Percentiles rank a stretch among this genome's conserved stretches.
Conservation (phyloP, 2,113 vertebrate species). For the Labeo rohita region DNA sequence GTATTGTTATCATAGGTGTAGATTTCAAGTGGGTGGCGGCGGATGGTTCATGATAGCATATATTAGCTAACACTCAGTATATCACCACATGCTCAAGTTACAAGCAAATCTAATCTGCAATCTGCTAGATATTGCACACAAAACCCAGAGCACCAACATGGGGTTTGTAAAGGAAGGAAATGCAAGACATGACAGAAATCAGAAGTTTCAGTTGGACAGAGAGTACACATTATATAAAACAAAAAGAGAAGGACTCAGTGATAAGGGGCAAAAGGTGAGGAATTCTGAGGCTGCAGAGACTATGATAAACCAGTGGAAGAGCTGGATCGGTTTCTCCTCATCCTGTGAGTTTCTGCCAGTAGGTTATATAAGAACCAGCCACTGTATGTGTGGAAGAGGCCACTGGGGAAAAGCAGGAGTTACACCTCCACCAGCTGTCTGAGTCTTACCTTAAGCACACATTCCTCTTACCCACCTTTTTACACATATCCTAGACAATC, state of each 20-base stretch:
- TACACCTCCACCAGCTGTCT: slow-evolving; percentile 10
- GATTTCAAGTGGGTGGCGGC: slow-evolving; percentile 1
- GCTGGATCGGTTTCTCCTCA: slow-evolving; percentile 52
- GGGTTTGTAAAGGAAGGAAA: not conserved
- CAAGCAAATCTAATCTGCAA: not conserved
- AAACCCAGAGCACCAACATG: not conserved
- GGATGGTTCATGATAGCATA: not conserved
- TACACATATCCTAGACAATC: slow-evolving; percentile 35
- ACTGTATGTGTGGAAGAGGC: slow-evolving; percentile 46
- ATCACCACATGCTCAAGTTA: not conserved
- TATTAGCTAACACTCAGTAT: not conserved
- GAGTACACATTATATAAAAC: not conserved
- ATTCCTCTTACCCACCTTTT: slow-evolving; percentile 39
- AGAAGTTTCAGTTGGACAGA: slow-evolving; percentile 9
- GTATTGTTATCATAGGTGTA: slow-evolving; percentile 11
- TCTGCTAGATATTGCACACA: not conserved
- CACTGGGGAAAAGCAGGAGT: slow-evolving; percentile 1
- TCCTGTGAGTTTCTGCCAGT: slow-evolving; percentile 47
- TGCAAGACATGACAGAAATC: not conserved
- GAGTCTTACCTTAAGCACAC: slow-evolving; percentile 26
- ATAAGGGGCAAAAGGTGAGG: not conserved
- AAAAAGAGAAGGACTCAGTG: not conserved
- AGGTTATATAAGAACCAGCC: slow-evolving; percentile 61
- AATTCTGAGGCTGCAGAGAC: slow-evolving; percentile 14
- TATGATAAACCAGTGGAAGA: slow-evolving; percentile 28